Conservation (phyloP, 1,140 invertebrate species). For the Telenomus remus region DNA sequence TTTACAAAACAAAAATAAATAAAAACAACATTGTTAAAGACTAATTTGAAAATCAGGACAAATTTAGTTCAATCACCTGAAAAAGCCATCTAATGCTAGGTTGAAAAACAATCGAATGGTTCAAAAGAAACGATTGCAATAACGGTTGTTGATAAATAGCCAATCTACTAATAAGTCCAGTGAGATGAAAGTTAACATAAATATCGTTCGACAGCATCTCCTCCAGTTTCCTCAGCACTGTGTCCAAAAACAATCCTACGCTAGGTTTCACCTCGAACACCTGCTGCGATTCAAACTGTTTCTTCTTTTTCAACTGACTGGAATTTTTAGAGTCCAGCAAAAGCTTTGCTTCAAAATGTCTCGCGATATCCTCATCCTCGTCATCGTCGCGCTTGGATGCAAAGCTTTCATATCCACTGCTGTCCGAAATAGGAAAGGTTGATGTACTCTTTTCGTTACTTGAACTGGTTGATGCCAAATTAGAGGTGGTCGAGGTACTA, state of each 20-base stretch:
- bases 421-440: slow-evolving; percentile 79
- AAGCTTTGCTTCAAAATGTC: slow-evolving; percentile 21
- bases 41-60: no score
- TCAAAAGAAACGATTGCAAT: slow-evolving; percentile 89
- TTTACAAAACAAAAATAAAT: no score
- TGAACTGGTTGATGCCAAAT: slow-evolving; percentile 37
- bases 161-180: slow-evolving; percentile 89
- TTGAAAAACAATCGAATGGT: slow-evolving; percentile 90
- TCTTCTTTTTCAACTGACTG: slow-evolving; percentile 15
- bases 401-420: slow-evolving; percentile 90
- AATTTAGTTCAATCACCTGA: slow-evolving; percentile 83
- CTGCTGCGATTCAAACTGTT: slow-evolving; percentile 49
- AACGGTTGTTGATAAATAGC: slow-evolving; percentile 92
- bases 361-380: slow-evolving; percentile 73
- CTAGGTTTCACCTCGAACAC: slow-evolving; percentile 67
- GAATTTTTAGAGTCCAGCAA: slow-evolving; percentile 6
- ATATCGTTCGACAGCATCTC: slow-evolving; percentile 90
- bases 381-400: slow-evolving; percentile 77
- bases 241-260: slow-evolving; percentile 83
- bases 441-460: slow-evolving; percentile 63
- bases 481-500: slow-evolving; percentile 35
- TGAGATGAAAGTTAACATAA: slow-evolving; percentile 91
- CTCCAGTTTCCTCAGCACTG: slow-evolving; percentile 88
- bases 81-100: slow-evolving; percentile 92
- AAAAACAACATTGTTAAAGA: no score